Conservation (phyloP, 2,888 invertebrate species). For the Mesoligia furuncula region DNA sequence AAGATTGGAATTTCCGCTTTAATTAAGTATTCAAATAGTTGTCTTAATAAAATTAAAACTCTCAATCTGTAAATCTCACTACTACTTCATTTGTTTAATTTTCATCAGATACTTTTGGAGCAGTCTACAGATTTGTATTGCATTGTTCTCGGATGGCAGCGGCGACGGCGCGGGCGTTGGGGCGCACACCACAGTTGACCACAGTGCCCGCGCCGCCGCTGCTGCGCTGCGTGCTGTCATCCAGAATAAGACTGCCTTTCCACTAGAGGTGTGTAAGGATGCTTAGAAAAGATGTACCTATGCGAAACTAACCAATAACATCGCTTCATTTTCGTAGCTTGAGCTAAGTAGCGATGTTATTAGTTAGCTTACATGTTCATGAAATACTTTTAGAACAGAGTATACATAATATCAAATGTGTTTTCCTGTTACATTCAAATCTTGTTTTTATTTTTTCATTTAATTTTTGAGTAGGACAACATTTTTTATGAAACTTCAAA, state of each 20-base stretch:
- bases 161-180: not conserved
- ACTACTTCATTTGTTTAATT: not conserved
- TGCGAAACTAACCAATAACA: not conserved
- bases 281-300: not conserved
- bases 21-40: not conserved
- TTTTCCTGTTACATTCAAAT: conserved; percentile 22
- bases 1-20: not conserved
- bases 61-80: not conserved
- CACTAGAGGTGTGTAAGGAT: not conserved
- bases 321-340: conserved; percentile 1
- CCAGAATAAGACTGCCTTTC: not conserved
- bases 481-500: not conserved
- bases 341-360: not conserved
- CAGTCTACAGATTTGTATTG: not conserved
- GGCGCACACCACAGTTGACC: not conserved
- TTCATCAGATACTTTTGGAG: not conserved
- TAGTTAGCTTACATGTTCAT: not conserved
- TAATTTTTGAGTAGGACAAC: not conserved
- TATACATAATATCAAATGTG: not conserved
- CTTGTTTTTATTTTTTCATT: not conserved
- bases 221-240: not conserved
- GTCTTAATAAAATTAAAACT: not conserved
- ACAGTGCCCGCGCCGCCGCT: not conserved
- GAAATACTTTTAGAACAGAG: not conserved
- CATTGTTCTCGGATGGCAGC: not conserved